Percentiles rank a stretch among this genome's conserved stretches.
phyloP scores from a whole-genome alignment of 2,113 vertebrate species.

The Agapornis roseicollis region DNA sequence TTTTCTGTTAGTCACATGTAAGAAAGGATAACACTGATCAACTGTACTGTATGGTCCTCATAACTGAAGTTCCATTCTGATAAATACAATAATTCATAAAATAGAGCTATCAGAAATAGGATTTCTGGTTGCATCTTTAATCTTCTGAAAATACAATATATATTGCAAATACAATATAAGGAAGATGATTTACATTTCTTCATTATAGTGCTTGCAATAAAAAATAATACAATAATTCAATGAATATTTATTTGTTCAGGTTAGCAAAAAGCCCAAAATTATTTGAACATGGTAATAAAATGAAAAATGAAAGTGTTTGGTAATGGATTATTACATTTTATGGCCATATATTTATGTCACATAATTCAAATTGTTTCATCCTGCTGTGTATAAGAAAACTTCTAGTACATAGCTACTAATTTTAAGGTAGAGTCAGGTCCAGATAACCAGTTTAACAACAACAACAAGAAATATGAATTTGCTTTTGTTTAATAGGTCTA shows the following conservation, averaged over 20 bases:
- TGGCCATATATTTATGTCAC: conserved; percentile 23
- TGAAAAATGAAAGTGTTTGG: conserved; percentile 21
- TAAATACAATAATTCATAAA: neutral
- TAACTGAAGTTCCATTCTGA: neutral
- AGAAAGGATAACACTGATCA: neutral
- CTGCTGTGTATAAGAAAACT: neutral
- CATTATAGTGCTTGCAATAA: conserved; percentile 2
- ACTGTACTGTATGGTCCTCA: fast-evolving
- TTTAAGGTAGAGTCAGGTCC: neutral
- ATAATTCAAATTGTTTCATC: neutral
- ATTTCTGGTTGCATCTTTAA: neutral
- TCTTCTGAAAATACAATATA: neutral
- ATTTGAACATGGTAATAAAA: conserved; percentile 57
- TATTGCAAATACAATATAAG: neutral
- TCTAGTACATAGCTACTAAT: neutral
- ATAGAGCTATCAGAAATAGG: neutral
- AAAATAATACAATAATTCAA: conserved; percentile 3
- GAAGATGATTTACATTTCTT: conserved; percentile 26
- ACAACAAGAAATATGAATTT: neutral
- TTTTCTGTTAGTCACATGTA: neutral
- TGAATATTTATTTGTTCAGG: conserved; percentile 40
- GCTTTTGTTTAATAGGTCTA: neutral
- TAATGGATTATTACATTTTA: conserved; percentile 64
- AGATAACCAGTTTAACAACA: neutral
- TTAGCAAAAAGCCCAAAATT: conserved; percentile 4